Evolutionary conservation across 2,113 vertebrate species (phyloP).

Genomic region (Acinonyx jubatus): DNA sequence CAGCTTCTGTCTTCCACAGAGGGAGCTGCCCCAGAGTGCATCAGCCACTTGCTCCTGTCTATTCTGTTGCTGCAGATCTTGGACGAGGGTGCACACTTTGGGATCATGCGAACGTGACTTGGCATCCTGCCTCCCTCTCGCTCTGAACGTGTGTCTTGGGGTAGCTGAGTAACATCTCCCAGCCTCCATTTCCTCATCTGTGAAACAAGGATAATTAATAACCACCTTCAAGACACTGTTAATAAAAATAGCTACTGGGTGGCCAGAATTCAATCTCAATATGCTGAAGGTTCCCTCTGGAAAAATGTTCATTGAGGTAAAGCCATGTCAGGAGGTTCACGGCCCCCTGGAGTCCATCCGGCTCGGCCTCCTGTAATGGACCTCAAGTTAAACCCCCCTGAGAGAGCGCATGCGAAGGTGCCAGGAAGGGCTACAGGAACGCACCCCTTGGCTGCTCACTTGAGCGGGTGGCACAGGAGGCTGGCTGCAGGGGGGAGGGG

Average conservation of each 20-base stretch:
- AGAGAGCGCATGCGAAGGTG: not conserved
- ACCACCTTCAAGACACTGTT: not conserved
- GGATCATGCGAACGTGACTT: not conserved
- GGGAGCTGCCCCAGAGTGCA: not conserved
- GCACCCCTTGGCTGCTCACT: not conserved
- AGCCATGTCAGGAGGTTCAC: not conserved
- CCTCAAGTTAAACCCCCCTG: not conserved
- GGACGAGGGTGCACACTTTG: not conserved
- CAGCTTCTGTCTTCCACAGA: not conserved
- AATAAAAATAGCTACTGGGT: not conserved
- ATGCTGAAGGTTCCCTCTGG: not conserved
- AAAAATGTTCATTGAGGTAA: not conserved
- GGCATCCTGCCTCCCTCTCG: not conserved
- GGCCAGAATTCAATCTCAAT: not conserved
- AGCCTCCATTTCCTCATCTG: not conserved
- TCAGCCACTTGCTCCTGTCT: not conserved
- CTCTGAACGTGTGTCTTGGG: not conserved
- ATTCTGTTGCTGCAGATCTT: not conserved
- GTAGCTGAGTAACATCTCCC: not conserved
- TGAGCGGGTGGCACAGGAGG: not conserved
- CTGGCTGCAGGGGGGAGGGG: not conserved
- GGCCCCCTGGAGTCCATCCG: not conserved
- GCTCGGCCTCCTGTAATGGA: not conserved
- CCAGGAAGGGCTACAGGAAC: not conserved
- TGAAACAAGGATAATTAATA: not conserved